Evolutionary conservation across 2,888 invertebrate species (phyloP).

Genomic region (Polydrusus pterygomalis): DNA sequence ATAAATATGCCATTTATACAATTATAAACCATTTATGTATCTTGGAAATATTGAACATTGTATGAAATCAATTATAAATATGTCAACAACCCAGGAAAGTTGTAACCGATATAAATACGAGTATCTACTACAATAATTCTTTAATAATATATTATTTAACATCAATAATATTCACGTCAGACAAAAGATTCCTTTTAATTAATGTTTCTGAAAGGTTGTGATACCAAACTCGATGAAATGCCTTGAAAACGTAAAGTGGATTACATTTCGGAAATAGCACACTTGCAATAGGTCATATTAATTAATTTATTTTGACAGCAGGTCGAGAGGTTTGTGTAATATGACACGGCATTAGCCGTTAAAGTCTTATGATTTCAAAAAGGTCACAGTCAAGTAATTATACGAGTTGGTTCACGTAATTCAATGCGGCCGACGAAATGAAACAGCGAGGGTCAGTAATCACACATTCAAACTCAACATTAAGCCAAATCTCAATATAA

Average conservation of each 20-base stretch:
- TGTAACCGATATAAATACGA: too few relatives aligned
- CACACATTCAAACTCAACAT: conserved; percentile 41
- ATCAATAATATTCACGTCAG: background rate
- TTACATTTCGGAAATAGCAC: background rate
- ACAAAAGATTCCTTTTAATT: background rate
- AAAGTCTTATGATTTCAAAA: conserved; percentile 4
- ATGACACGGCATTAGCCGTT: conserved; percentile 20
- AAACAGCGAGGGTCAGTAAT: conserved; percentile 39
- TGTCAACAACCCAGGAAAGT: too few relatives aligned
- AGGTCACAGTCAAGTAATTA: conserved; percentile 29
- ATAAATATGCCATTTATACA: too few relatives aligned
- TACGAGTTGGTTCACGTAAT: conserved; percentile 27
- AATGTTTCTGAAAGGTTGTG: background rate
- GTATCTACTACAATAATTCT: too few relatives aligned
- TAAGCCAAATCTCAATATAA: conserved; percentile 46
- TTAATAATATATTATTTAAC: too few relatives aligned
- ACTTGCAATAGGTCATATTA: conserved; percentile 20
- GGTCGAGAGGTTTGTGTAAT: conserved; percentile 14
- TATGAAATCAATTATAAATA: too few relatives aligned
- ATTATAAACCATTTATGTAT: too few relatives aligned
- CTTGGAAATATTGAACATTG: too few relatives aligned
- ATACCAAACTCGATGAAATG: background rate
- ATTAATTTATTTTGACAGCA: conserved; percentile 28
- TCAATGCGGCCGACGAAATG: conserved; percentile 21
- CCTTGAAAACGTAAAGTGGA: background rate